Base-by-base conservation (phyloP, 2,888 invertebrate species). In the Mesorhabditis spiculigera region DNA sequence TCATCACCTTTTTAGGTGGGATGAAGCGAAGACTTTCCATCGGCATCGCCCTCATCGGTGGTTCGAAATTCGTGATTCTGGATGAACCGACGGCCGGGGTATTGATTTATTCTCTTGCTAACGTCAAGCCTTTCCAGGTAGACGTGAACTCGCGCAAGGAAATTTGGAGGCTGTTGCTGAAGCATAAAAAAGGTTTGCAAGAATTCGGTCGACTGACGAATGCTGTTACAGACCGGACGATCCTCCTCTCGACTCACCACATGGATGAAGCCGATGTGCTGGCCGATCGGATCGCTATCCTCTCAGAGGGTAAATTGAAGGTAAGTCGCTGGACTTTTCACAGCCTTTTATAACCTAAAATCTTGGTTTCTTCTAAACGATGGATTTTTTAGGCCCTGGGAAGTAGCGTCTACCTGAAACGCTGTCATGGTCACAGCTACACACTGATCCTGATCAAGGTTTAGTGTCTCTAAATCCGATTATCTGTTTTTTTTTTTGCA, bases 21-120 rank as follows among this genome's bases (percentile, higher is more conserved):
- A 93, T 93, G 88, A 91, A 92, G 85, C 88, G 95, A n/a, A 91
- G 94, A 71, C 88, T 95, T 65, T 93, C 93, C 80, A 92, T 95
- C 65, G 93, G 93, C 68, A 90, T 93, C 62, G 93, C 94, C 0
- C 93, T 95, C 85, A 91, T 93, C 66, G 92, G 91, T 1, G 90
- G 90, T 0, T 91, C 92, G 0, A 86, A 85, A 74, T 82, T 73
- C 74, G 86, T 88, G 43, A 83, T 85, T 67, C 75, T 85, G 63
- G 85, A 86, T 68, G 84, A 84, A 70, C 83, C 83, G 43, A 83
- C 83, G 10, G 83, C 83, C 16, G 82, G 83, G 13, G 81, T 50
- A 44, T n/a, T 41, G 58, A 41, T 66, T 16, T 42, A 5, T 63
- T 65, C 43, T 65, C 65, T 43, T 43, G 43, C 4, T 13, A 41